Percentiles rank a stretch among this genome's conserved stretches.
These are phyloP conservation scores for Xenopus tropicalis DNA, from an alignment of 2,113 vertebrate genomes.

Conservation along the genomic window UCB_Xtro_10.0 CM004448.2:33491001-33491500, in stretches of 20 bases:
- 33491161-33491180: not conserved
- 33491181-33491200: not conserved
- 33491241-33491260: not conserved
- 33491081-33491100: too few species aligned
- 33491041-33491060: too few species aligned
- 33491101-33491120: too few species aligned
- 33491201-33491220: conserved; percentile 5
- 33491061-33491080: too few species aligned
- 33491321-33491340: conserved; percentile 2
- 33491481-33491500: not conserved
- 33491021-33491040: too few species aligned
- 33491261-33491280: not conserved
- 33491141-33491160: not conserved
- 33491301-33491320: not conserved
- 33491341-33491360: conserved; percentile 6
- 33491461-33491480: not conserved
- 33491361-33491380: not conserved
- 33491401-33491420: not conserved
- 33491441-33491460: not conserved
- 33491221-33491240: not conserved
- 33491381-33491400: conserved; percentile 1
- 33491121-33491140: too few species aligned
- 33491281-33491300: conserved; percentile 1
- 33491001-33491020: too few species aligned
- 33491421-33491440: not conserved